Conservation (phyloP, 2,113 vertebrate species). For the Nycticorax nycticorax region DNA sequence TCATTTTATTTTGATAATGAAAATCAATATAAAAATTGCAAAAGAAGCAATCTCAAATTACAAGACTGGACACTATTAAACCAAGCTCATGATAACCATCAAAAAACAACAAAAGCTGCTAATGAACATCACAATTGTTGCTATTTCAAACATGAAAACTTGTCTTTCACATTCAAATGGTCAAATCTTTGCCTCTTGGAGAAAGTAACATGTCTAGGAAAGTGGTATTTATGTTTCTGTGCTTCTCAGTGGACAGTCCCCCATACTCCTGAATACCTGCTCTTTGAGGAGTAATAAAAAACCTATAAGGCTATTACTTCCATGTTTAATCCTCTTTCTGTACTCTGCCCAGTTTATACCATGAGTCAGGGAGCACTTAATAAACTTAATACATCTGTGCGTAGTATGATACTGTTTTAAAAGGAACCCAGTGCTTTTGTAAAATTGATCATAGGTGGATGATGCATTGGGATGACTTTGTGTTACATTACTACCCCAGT, state of each 20-base stretch:
- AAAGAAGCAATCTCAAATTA: slow-evolving; percentile 7
- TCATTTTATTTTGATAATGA: slow-evolving; percentile 41
- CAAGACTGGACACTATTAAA: neutral
- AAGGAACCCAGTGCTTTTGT: neutral
- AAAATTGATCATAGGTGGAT: neutral
- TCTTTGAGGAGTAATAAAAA: neutral
- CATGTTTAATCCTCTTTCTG: neutral
- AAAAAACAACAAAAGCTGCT: neutral
- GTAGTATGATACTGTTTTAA: neutral
- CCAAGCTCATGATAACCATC: neutral
- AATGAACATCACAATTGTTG: neutral
- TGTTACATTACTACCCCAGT: neutral
- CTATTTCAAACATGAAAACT: neutral
- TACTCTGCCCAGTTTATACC: neutral
- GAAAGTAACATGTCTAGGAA: neutral
- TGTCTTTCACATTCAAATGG: neutral
- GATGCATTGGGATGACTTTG: neutral
- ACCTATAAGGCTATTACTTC: neutral
- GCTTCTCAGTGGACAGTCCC: neutral
- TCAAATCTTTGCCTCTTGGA: neutral
- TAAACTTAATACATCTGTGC: neutral
- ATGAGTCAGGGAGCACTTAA: neutral
- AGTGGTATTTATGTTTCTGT: neutral
- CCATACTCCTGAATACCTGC: neutral
- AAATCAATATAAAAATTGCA: slow-evolving; percentile 52